These are phyloP conservation scores for Sandelia bainsii DNA, from an alignment of 2,797 vertebrate genomes.

Conservation along the genomic window DNA sequence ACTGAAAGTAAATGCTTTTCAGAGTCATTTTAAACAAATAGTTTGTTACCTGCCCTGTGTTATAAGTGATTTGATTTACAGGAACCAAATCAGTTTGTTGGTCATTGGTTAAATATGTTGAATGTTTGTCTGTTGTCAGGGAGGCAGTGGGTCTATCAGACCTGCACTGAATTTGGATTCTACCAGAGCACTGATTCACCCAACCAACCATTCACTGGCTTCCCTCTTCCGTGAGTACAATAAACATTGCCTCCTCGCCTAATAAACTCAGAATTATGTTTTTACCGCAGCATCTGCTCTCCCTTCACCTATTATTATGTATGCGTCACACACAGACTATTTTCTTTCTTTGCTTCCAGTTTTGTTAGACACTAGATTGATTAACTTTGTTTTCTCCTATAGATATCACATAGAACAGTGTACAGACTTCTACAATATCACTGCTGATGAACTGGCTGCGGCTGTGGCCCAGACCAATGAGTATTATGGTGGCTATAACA, in stretches of 20 bases:
- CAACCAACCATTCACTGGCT: slow-evolving; percentile 80
- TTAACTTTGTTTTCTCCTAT: background rate
- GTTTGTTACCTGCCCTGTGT: background rate
- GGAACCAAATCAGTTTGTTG: background rate
- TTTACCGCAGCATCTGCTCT: background rate
- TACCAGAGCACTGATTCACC: slow-evolving; percentile 83
- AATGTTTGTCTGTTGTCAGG: slow-evolving; percentile 62
- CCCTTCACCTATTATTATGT: background rate
- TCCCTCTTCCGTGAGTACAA: slow-evolving; percentile 77
- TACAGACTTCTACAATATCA: slow-evolving; percentile 76
- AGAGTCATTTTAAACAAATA: slow-evolving; percentile 6
- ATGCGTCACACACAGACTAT: background rate
- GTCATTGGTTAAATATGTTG: slow-evolving; percentile 11
- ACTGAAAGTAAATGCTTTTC: slow-evolving; percentile 4
- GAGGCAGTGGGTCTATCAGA: slow-evolving; percentile 81
- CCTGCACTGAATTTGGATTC: slow-evolving; percentile 87
- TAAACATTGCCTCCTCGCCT: slow-evolving; percentile 11
- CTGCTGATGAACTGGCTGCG: slow-evolving; percentile 65
- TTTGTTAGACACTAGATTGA: background rate
- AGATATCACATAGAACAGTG: slow-evolving; percentile 80
- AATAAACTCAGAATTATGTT: slow-evolving; percentile 12
- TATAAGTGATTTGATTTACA: slow-evolving; percentile 5
- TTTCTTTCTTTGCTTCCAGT: background rate
- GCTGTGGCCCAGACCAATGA: slow-evolving; percentile 78
- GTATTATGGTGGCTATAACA: slow-evolving; percentile 71